phyloP scores from a whole-genome alignment of 2,888 invertebrate genomes.

The Drosophila peninsularis region DNA sequence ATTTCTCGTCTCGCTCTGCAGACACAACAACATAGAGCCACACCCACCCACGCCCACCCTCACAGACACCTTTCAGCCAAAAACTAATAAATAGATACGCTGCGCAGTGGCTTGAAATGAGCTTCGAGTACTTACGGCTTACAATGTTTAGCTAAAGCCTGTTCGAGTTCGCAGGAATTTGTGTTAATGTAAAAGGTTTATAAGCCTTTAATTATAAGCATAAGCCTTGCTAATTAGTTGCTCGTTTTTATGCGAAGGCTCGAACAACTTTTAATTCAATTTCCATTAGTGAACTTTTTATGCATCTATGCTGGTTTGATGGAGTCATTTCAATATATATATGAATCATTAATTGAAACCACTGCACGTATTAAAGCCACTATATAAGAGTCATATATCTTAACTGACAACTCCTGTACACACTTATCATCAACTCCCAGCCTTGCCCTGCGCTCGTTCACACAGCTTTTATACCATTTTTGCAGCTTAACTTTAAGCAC shows the following conservation, averaged over 20 bases:
- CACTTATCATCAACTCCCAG: background rate
- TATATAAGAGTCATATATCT: too few species aligned
- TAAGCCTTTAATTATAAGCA: background rate
- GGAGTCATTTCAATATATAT: too few species aligned
- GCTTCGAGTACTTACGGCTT: conserved; percentile 2
- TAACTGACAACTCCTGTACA: too few species aligned
- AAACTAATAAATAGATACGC: conserved; percentile 16
- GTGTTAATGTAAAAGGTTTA: background rate
- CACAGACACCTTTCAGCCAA: background rate
- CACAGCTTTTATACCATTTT: background rate
- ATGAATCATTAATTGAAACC: too few species aligned
- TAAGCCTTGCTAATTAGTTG: background rate
- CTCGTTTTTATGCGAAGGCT: background rate
- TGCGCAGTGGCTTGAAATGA: conserved; percentile 10
- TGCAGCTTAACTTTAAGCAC: conserved; percentile 6
- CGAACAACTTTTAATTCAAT: background rate
- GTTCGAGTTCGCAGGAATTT: background rate
- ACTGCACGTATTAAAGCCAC: too few species aligned
- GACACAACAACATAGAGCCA: conserved; percentile 13
- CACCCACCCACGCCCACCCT: background rate
- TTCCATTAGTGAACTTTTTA: background rate
- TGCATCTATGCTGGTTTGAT: background rate
- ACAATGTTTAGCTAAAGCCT: conserved; percentile 6
- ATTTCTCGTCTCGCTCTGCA: conserved; percentile 37
- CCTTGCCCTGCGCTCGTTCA: background rate